A percentile compares a stretch with the other conserved stretches of the same genome.
Evolutionary conservation across 1,140 invertebrate species (phyloP).

Genomic region (Musca vetustissima): DNA sequence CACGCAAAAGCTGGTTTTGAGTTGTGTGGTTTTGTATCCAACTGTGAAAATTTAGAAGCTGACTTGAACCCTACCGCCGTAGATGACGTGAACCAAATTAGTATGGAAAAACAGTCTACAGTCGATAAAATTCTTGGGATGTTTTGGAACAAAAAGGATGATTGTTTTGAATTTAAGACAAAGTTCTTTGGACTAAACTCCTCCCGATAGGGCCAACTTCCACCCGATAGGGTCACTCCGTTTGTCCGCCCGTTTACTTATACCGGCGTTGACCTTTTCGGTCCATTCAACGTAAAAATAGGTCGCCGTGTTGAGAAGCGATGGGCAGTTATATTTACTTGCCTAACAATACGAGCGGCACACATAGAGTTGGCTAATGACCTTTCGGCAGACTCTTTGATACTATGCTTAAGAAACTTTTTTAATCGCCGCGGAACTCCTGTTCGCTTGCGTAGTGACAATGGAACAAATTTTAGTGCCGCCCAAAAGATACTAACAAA

Average conservation of each 20-base stretch:
- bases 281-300: too few relatives aligned
- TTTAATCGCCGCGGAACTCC: slow-evolving; percentile 35
- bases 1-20: slow-evolving; percentile 28
- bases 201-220: too few relatives aligned
- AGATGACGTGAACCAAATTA: neutral
- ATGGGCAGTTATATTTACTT: too few relatives aligned
- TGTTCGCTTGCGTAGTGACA: slow-evolving; percentile 42
- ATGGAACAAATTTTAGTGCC: slow-evolving; percentile 50
- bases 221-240: too few relatives aligned
- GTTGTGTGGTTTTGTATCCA: slow-evolving; percentile 31
- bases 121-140: slow-evolving; percentile 28
- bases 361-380: too few relatives aligned
- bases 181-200: slow-evolving; percentile 1
- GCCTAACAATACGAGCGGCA: too few relatives aligned
- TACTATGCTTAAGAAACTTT: too few relatives aligned
- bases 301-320: too few relatives aligned
- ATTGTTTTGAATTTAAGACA: slow-evolving; percentile 20
- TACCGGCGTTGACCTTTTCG: too few relatives aligned
- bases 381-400: too few relatives aligned
- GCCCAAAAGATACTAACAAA: slow-evolving; percentile 37
- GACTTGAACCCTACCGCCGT: neutral
- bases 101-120: slow-evolving; percentile 20
- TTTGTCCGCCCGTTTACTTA: too few relatives aligned
- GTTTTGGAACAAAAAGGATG: slow-evolving; percentile 23
- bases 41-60: slow-evolving; percentile 24